Percentiles rank a stretch among this genome's conserved stretches.
phyloP scores from a whole-genome alignment of 2,797 vertebrate species.

The Scyliorhinus canicula region DNA sequence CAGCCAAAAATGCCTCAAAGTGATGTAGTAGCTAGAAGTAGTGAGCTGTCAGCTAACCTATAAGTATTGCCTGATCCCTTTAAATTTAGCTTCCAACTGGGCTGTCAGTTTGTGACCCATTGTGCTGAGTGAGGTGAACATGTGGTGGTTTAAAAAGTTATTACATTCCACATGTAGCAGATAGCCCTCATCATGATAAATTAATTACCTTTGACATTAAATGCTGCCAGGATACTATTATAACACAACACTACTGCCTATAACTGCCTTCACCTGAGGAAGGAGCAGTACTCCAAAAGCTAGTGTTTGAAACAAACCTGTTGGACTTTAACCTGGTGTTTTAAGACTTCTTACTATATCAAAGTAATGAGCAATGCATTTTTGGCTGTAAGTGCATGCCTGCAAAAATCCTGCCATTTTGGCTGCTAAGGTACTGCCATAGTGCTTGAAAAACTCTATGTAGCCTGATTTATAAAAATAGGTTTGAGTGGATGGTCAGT shows the following conservation, averaged over 20 bases:
- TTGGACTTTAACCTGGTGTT: too few relatives aligned
- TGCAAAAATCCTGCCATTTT: not conserved
- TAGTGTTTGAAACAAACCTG: too few relatives aligned
- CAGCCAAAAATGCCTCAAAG: not conserved
- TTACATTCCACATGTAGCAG: too few relatives aligned
- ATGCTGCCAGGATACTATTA: not conserved
- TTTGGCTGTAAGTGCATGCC: not conserved
- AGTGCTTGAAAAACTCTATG: not conserved
- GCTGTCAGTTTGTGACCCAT: not conserved
- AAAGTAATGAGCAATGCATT: not conserved
- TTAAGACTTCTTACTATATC: too few relatives aligned
- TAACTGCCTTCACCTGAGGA: too few relatives aligned
- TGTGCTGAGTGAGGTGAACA: not conserved
- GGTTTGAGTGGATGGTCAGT: not conserved
- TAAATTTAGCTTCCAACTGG: not conserved
- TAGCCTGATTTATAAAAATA: not conserved
- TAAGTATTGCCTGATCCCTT: not conserved
- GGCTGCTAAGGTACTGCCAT: not conserved
- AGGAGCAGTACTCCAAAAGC: too few relatives aligned
- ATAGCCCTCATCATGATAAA: not conserved
- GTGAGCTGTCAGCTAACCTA: not conserved
- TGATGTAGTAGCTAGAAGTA: not conserved
- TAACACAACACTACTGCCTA: not conserved
- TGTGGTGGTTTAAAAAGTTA: not conserved
- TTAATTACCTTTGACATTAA: not conserved